Evolutionary conservation across 35 echinoderm and acorn worm genomes (phyloP).

Genomic region (Strongylocentrotus purpuratus): DNA sequence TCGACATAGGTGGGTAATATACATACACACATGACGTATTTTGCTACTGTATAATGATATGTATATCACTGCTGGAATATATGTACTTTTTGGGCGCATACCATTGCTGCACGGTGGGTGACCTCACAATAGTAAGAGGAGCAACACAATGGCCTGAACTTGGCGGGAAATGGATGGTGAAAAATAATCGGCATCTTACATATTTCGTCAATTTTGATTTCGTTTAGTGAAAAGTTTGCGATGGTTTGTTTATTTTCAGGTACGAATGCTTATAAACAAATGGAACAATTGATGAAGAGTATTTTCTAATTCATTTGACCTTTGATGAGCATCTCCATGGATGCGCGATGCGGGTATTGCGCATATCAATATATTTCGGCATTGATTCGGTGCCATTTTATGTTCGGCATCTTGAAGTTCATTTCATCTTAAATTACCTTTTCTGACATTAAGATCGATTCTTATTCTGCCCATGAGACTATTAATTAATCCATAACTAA

Average conservation of each 20-base stretch:
- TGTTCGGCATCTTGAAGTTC: background rate
- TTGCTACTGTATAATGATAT: background rate
- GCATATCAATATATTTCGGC: background rate
- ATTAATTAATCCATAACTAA: background rate
- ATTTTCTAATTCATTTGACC: background rate
- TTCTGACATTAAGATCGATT: background rate
- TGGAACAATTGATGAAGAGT: background rate
- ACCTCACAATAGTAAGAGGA: background rate
- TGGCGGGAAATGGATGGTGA: background rate
- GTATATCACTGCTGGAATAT: background rate
- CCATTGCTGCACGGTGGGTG: background rate
- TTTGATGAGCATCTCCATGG: background rate
- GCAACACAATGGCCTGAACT: background rate
- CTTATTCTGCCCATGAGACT: background rate
- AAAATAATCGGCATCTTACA: background rate
- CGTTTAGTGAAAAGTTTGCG: background rate
- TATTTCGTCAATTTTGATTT: background rate
- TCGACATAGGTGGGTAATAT: background rate
- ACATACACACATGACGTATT: background rate
- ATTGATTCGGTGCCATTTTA: background rate
- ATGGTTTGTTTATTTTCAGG: background rate
- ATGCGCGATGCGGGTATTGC: background rate
- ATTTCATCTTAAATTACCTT: background rate
- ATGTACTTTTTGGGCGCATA: background rate
- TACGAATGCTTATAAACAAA: background rate